These are phyloP conservation scores for Eupithecia tripunctaria DNA, from an alignment of 2,888 invertebrate genomes.

Conservation along the genomic window DNA sequence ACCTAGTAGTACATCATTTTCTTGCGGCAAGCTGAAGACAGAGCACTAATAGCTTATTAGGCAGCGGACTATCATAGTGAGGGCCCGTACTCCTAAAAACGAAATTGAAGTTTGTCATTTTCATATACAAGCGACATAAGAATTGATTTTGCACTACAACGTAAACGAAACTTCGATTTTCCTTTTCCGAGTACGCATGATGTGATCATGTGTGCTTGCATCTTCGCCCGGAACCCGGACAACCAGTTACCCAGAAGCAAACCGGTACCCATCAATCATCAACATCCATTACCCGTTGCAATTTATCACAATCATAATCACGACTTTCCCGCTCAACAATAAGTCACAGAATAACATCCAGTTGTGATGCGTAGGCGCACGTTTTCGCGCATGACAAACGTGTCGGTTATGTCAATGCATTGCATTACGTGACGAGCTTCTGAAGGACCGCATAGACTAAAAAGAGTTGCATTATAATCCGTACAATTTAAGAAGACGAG, in stretches of 20 bases:
- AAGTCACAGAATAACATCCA: background rate
- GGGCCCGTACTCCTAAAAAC: no score
- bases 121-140: no score
- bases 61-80: background rate
- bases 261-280: background rate
- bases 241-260: background rate
- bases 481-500: background rate
- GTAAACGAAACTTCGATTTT: no score
- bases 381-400: conserved; percentile 48
- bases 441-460: conserved; percentile 1
- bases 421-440: conserved; percentile 21
- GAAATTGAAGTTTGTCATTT: no score
- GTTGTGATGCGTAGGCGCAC: conserved; percentile 39
- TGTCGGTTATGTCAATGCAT: conserved; percentile 51
- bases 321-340: conserved; percentile 30
- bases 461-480: background rate
- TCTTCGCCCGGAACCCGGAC: background rate
- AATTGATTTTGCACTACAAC: no score
- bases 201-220: background rate
- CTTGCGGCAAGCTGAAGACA: background rate
- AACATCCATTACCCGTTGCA: conserved; percentile 3
- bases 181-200: no score
- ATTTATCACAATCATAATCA: conserved; percentile 18
- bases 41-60: background rate
- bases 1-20: no score